Evolutionary conservation across 2,888 invertebrate genomes (phyloP).

Genomic region (Papilio elwesi): DNA sequence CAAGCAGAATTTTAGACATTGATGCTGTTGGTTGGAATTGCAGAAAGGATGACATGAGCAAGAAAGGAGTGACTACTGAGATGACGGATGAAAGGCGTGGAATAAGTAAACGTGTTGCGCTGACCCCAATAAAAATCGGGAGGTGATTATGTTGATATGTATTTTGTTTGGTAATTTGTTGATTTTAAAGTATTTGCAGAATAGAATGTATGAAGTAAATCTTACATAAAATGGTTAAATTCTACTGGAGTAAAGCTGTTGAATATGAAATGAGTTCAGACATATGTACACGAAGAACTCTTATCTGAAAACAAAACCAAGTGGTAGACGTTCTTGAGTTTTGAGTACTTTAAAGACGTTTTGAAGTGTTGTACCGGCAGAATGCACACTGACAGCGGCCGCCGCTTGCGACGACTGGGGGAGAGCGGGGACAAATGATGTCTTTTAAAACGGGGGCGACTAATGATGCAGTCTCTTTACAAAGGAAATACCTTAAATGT

Average conservation of each 20-base stretch:
- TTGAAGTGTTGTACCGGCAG: constrained; percentile 33
- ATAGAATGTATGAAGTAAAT: too few relatives aligned
- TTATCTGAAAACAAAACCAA: constrained; percentile 36
- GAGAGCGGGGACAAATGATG: constrained; percentile 19
- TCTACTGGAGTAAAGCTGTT: constrained; percentile 16
- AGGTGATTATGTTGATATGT: too few relatives aligned
- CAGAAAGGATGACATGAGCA: too few relatives aligned
- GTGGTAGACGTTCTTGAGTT: constrained; percentile 37
- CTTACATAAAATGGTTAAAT: too few relatives aligned
- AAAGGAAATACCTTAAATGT: constrained; percentile 25
- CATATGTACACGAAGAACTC: constrained; percentile 33
- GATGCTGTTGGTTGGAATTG: too few relatives aligned
- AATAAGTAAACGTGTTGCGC: too few relatives aligned
- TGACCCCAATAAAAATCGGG: too few relatives aligned
- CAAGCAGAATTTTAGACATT: too few relatives aligned
- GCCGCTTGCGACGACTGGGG: constrained; percentile 18
- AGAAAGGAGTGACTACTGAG: too few relatives aligned
- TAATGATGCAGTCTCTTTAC: constrained; percentile 29
- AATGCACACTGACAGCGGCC: constrained; percentile 24
- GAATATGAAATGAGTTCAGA: constrained; percentile 28
- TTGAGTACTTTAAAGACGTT: constrained; percentile 34
- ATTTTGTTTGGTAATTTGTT: too few relatives aligned
- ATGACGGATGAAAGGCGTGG: too few relatives aligned
- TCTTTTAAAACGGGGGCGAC: constrained; percentile 25
- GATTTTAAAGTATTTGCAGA: too few relatives aligned